A percentile compares a stretch with the other conserved stretches of the same genome.
Conservation (phyloP, 2,113 vertebrate species). For the Clupea harengus region DNA sequence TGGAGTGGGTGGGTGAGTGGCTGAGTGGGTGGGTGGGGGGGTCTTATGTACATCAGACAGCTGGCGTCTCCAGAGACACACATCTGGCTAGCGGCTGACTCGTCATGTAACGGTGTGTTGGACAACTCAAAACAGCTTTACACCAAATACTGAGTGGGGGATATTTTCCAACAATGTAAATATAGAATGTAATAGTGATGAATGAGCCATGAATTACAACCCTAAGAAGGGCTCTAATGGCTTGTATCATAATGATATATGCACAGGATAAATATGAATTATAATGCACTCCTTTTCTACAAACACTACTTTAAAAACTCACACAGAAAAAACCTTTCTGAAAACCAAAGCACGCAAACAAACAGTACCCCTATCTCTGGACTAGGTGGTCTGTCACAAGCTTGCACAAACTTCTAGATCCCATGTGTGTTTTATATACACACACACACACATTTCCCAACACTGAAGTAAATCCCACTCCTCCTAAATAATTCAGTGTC, state of each 20-base stretch:
- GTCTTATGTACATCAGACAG: neutral
- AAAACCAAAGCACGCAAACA: neutral
- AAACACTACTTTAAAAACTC: neutral
- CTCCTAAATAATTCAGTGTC: conserved; percentile 44
- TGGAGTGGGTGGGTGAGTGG: neutral
- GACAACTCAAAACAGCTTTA: neutral
- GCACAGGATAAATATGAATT: neutral
- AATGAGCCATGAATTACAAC: neutral
- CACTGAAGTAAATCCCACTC: conserved; percentile 32
- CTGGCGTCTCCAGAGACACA: neutral
- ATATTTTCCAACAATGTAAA: too few relatives aligned
- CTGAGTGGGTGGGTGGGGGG: neutral
- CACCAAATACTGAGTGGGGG: neutral
- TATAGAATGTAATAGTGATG: neutral
- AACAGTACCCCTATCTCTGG: neutral
- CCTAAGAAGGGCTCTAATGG: neutral
- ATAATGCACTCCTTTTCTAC: neutral
- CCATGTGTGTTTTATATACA: conserved; percentile 35
- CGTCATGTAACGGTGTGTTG: neutral
- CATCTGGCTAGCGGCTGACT: neutral
- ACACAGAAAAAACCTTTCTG: neutral
- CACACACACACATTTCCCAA: conserved; percentile 18
- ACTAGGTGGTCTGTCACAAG: neutral
- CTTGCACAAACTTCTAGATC: neutral
- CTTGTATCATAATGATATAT: too few relatives aligned